phyloP scores from a whole-genome alignment of 2,113 vertebrate species.

The Spea bombifrons region DNA sequence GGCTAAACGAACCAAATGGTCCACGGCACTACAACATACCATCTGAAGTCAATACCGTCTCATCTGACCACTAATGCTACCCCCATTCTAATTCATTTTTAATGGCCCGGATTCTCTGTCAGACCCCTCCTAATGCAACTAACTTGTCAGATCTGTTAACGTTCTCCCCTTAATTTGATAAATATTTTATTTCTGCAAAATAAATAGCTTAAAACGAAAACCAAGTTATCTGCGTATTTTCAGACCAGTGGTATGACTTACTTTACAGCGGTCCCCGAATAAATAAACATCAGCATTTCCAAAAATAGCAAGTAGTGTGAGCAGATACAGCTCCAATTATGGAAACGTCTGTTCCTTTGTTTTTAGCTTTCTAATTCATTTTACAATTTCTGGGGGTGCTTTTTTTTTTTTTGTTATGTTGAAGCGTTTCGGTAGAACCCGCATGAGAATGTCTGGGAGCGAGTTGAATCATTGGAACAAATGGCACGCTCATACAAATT shows the following conservation, averaged over 20 bases:
- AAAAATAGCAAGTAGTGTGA: conserved; percentile 13
- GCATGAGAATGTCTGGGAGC: neutral
- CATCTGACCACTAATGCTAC: too few relatives aligned
- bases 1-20: too few relatives aligned
- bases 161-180: conserved; percentile 8
- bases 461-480: neutral
- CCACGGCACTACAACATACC: too few relatives aligned
- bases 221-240: conserved; percentile 10
- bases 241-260: conserved; percentile 6
- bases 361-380: conserved; percentile 7
- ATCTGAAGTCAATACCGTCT: too few relatives aligned
- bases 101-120: too few relatives aligned
- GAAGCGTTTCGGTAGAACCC: neutral
- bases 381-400: conserved; percentile 4
- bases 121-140: too few relatives aligned
- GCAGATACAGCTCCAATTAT: conserved; percentile 20
- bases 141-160: neutral
- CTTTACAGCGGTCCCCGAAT: conserved; percentile 17
- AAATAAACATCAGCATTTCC: conserved; percentile 33
- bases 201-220: conserved; percentile 22
- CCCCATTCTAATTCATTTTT: too few relatives aligned
- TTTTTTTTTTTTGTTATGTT: neutral
- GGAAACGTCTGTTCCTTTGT: conserved; percentile 18
- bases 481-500: neutral
- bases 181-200: conserved; percentile 11